phyloP scores from a whole-genome alignment of 2,888 invertebrate genomes.

The Nesidiocoris tenuis region DNA sequence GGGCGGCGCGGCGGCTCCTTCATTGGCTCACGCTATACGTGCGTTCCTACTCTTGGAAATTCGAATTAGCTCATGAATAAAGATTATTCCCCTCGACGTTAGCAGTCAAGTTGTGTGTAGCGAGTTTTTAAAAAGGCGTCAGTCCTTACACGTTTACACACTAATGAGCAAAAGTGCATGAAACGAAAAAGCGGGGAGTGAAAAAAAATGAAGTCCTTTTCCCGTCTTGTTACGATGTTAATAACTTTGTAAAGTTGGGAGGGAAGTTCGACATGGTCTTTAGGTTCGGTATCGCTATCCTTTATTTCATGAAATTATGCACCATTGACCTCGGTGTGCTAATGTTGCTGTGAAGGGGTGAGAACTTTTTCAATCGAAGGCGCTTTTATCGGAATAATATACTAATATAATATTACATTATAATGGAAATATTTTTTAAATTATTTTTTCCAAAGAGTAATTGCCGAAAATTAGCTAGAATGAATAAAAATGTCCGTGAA shows the following conservation, averaged over 20 bases:
- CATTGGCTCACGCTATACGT: slow-evolving; percentile 26
- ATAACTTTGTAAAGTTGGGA: slow-evolving; percentile 30
- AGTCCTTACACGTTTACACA: slow-evolving; percentile 36
- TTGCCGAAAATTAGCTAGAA: too few relatives aligned
- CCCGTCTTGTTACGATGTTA: slow-evolving; percentile 40
- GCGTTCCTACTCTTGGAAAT: neutral
- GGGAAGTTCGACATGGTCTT: neutral
- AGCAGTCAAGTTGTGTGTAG: neutral
- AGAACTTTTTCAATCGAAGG: too few relatives aligned
- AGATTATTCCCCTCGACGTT: slow-evolving; percentile 17
- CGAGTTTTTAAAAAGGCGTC: slow-evolving; percentile 36
- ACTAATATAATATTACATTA: too few relatives aligned
- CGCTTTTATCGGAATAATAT: too few relatives aligned
- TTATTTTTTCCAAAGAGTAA: too few relatives aligned
- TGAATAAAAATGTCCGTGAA: too few relatives aligned
- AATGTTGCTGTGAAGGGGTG: neutral
- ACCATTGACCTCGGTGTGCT: too few relatives aligned
- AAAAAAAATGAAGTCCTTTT: slow-evolving; percentile 19
- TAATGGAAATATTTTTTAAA: too few relatives aligned
- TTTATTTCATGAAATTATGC: neutral
- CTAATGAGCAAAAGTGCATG: slow-evolving; percentile 35
- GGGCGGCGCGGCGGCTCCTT: neutral
- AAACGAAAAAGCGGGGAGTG: neutral
- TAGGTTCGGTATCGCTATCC: neutral
- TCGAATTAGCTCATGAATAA: slow-evolving; percentile 40